These are phyloP conservation scores for Drosophila pseudotalamancana DNA, from an alignment of 2,888 invertebrate genomes.

Conservation along the genomic window DNA sequence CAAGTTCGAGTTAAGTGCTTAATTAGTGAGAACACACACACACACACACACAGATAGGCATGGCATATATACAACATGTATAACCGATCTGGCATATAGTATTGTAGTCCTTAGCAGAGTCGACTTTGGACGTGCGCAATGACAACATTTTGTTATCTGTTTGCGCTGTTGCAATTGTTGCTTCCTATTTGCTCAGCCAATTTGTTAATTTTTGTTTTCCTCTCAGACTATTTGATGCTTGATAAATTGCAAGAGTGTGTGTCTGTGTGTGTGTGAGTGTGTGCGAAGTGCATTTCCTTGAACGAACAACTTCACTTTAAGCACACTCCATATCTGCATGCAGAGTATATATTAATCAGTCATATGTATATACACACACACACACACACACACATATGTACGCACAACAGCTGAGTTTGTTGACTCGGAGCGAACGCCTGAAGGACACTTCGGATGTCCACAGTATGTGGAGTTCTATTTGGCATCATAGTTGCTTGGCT, in stretches of 20 bases:
- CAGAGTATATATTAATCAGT: too few species aligned
- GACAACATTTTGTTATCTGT: background rate
- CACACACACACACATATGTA: background rate
- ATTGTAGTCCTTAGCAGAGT: background rate
- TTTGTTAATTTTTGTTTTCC: conserved; percentile 16
- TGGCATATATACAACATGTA: too few species aligned
- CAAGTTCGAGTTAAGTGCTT: background rate
- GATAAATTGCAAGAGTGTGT: too few species aligned
- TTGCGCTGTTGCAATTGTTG: conserved; percentile 3
- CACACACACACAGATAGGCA: background rate
- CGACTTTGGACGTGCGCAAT: too few species aligned
- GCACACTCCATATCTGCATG: background rate
- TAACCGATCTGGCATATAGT: too few species aligned
- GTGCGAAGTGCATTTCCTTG: background rate
- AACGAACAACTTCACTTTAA: conserved; percentile 33
- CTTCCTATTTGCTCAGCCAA: conserved; percentile 36
- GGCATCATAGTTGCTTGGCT: conserved; percentile 27
- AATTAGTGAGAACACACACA: too few species aligned
- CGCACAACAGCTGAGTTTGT: conserved; percentile 33
- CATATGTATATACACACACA: background rate
- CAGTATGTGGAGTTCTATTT: conserved; percentile 20
- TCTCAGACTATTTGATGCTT: conserved; percentile 23
- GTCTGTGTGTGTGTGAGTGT: background rate
- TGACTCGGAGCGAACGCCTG: conserved; percentile 30
- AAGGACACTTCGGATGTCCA: conserved; percentile 42